A percentile compares a stretch with the other conserved stretches of the same genome.
Conservation (phyloP, 2,113 vertebrate genomes). For the Microcebus griseorufus region DNA sequence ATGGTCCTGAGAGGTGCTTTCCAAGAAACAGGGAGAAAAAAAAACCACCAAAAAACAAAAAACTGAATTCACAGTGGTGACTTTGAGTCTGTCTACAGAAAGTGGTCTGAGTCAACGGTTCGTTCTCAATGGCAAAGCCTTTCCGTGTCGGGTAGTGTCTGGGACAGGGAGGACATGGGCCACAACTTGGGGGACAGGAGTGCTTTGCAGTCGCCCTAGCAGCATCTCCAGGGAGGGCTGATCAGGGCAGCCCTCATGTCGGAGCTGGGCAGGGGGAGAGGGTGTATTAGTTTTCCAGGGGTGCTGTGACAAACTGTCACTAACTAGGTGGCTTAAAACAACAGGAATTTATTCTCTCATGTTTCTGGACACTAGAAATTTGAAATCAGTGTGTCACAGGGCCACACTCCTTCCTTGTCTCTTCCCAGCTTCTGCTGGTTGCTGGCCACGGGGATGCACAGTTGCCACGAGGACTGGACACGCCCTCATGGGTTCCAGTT, state of each 20-base stretch:
- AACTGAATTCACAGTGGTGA: slow-evolving; percentile 73
- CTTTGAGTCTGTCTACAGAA: slow-evolving; percentile 79
- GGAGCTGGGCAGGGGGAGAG: rapidly evolving
- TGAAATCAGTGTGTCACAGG: background rate
- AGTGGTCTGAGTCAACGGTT: slow-evolving; percentile 53
- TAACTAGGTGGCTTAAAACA: background rate
- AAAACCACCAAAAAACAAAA: background rate
- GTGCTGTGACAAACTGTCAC: background rate
- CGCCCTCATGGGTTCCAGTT: background rate
- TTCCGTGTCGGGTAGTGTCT: background rate
- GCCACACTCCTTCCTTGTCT: rapidly evolving
- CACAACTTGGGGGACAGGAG: background rate
- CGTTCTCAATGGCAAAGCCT: slow-evolving; percentile 24
- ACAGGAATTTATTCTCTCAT: background rate
- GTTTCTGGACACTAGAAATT: background rate
- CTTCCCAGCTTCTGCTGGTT: background rate
- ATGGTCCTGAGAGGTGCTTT: slow-evolving; percentile 83
- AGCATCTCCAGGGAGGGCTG: background rate
- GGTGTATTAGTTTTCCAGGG: background rate
- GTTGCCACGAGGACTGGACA: background rate
- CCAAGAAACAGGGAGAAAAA: slow-evolving; percentile 82
- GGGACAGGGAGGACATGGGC: background rate
- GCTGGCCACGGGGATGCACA: too few relatives aligned
- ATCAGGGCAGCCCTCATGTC: too few relatives aligned
- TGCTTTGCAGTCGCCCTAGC: rapidly evolving